A percentile compares a stretch with the other conserved stretches of the same genome.
Conservation (phyloP, 2,113 vertebrate genomes). For the Protobothrops mucrosquamatus region DNA sequence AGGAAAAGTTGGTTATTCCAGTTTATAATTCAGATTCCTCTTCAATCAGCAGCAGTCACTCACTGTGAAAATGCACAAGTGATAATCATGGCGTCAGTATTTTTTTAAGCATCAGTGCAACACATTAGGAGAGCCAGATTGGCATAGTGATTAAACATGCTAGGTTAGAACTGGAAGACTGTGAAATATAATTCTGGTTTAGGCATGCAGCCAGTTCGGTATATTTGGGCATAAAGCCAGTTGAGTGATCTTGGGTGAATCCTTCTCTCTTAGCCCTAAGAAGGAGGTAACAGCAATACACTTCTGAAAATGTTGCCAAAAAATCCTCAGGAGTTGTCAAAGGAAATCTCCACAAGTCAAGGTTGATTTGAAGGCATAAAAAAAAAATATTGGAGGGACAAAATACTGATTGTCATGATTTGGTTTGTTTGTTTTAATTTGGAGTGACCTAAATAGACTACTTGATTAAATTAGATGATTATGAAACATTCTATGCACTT, state of each 20-base stretch:
- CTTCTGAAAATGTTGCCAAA: not conserved
- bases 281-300: not conserved
- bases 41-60: not conserved
- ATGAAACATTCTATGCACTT: not conserved
- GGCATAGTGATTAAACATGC: not conserved
- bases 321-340: not conserved
- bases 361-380: not conserved
- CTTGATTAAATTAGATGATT: not conserved
- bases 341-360: not conserved
- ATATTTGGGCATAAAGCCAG: not conserved
- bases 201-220: not conserved
- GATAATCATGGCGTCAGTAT: not conserved
- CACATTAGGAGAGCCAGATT: not conserved
- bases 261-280: not conserved
- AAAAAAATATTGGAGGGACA: not conserved
- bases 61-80: not conserved
- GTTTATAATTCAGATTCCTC: not conserved
- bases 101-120: not conserved
- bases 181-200: not conserved
- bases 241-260: not conserved
- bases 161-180: not conserved
- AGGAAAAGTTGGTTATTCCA: not conserved
- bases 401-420: not conserved
- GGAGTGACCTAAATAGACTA: not conserved
- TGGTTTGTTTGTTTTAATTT: not conserved